Percentiles rank a stretch among this genome's conserved stretches.
These are phyloP conservation scores for Schrankia costaestrigalis DNA, from an alignment of 2,888 invertebrate genomes.

Conservation along the genomic window DNA sequence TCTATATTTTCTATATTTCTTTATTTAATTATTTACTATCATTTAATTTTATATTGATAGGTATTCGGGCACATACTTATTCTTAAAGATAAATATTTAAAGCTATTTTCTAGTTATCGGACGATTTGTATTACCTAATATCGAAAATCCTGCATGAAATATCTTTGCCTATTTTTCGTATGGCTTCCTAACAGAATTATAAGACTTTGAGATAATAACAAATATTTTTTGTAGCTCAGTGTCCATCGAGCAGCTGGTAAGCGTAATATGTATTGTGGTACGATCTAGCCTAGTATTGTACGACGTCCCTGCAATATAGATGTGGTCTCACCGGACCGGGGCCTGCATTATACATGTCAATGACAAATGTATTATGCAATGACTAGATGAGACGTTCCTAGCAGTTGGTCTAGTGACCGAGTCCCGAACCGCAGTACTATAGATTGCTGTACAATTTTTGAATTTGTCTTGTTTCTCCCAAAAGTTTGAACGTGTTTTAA, in stretches of 20 bases:
- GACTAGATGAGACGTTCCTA: slow-evolving; percentile 22
- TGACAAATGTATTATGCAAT: slow-evolving; percentile 34
- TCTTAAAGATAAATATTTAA: no score
- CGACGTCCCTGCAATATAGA: slow-evolving; percentile 27
- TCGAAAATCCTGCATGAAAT: no score
- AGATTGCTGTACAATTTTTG: neutral
- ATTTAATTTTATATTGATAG: no score
- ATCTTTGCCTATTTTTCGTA: no score
- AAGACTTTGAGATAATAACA: slow-evolving; percentile 21
- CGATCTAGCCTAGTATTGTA: slow-evolving; percentile 17
- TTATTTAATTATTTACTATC: no score
- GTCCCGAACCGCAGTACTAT: neutral
- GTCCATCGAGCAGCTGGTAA: slow-evolving; percentile 24
- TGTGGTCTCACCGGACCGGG: slow-evolving; percentile 21
- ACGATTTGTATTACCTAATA: no score
- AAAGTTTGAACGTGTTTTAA: no score
- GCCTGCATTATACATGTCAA: slow-evolving; percentile 33
- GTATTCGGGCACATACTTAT: no score
- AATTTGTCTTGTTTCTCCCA: no score
- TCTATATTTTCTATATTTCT: no score
- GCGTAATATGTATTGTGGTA: slow-evolving; percentile 15
- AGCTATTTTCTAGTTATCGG: no score
- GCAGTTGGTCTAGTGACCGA: slow-evolving; percentile 10
- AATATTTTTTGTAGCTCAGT: slow-evolving; percentile 14
- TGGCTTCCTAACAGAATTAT: no score